These are phyloP conservation scores for Philopedon plagiatum DNA, from an alignment of 2,888 invertebrate species.

Conservation along the genomic window DNA sequence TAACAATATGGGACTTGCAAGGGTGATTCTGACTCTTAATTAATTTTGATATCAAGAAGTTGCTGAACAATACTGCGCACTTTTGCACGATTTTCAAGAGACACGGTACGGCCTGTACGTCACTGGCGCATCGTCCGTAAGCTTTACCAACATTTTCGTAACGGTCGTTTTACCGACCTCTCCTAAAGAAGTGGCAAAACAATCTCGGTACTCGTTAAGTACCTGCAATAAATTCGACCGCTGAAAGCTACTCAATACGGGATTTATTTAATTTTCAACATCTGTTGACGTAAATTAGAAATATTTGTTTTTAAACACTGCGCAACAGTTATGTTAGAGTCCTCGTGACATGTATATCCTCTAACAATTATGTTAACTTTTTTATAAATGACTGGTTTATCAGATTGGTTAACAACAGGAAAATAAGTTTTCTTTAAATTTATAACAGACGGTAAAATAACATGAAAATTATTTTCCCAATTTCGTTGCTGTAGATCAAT, in stretches of 20 bases:
- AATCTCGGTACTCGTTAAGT: slow-evolving; percentile 46
- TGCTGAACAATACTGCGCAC: too few relatives aligned
- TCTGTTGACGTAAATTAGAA: too few relatives aligned
- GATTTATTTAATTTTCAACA: background rate
- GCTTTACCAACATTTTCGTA: slow-evolving; percentile 47
- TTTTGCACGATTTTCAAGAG: too few relatives aligned
- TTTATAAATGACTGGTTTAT: slow-evolving; percentile 37
- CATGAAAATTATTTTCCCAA: slow-evolving; percentile 26
- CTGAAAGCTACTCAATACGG: background rate
- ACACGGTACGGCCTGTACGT: slow-evolving; percentile 50
- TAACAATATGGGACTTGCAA: too few relatives aligned
- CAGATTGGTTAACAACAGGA: slow-evolving; percentile 36
- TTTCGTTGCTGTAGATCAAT: slow-evolving; percentile 38
- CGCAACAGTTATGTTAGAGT: background rate
- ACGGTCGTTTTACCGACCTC: slow-evolving; percentile 49
- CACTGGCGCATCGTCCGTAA: slow-evolving; percentile 41
- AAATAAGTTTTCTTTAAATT: slow-evolving; percentile 24
- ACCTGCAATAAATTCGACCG: slow-evolving; percentile 14
- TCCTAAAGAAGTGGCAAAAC: slow-evolving; percentile 37
- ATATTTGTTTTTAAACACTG: too few relatives aligned
- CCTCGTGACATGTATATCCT: slow-evolving; percentile 34
- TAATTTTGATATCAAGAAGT: too few relatives aligned
- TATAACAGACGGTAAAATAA: slow-evolving; percentile 37
- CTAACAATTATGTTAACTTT: slow-evolving; percentile 35
- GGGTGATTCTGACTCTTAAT: too few relatives aligned